Evolutionary conservation across 2,888 invertebrate species (phyloP), one percentile per base, ranked within the genome.

Genomic region (Scotopteryx bipunctaria): DNA sequence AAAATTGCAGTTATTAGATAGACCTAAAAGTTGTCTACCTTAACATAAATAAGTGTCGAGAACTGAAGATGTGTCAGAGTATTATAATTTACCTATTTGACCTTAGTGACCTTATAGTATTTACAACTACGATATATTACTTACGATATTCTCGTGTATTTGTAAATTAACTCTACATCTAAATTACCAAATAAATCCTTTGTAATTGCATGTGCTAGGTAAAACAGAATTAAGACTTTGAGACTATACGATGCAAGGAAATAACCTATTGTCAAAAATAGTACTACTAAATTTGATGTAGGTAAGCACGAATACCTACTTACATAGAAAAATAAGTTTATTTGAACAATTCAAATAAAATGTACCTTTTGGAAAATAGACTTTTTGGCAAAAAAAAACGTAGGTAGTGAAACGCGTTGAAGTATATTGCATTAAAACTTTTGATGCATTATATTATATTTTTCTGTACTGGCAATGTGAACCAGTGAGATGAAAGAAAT

Each of bases 1-100:
- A 57, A 48, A 54, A 57, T 47, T 44, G 52, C 37, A 40, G 47
- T 52, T 58, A 51, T 49, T 50, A 66, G 16, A 37, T 23, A 43
- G 40, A 72, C 66, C 74, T 74, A 78, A 79, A 79, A 81, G 81
- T 79, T 79, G 81, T 73, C 80, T 71, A 45, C 82, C 82, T 83
- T 82, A 81, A 77, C 82, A 83, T 70, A 73, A 69, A 61, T 65
- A 67, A 59, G 50, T 61, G 57, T 63, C 75, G 70, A 74, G 74
- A 49, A 38, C 45, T 55, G 54, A 62, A 58, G 82, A 83, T 81
- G 75, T 67, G 63, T 64, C 51, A 53, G 61, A 51, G 64, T 59
- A 71, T 71, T 64, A 73, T 79, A 76, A 78, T 73, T 78, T 72
- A 78, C 78, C 79, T 75, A 74, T 29, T 23, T 76, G 79, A 82